Base-by-base conservation (phyloP, 2,888 invertebrate genomes). In the Oscheius sp. region DNA sequence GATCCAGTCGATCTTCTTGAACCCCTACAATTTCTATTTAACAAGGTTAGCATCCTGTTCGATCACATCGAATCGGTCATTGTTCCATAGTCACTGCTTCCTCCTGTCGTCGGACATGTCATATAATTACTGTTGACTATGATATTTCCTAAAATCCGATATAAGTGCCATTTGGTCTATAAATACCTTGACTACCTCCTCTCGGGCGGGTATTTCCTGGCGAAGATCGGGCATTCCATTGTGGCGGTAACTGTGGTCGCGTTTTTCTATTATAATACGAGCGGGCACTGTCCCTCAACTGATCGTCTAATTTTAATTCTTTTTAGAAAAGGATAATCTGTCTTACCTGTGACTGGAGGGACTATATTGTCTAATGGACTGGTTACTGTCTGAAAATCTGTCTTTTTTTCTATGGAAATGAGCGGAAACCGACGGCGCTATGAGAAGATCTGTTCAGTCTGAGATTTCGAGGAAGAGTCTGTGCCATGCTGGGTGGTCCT, bases 51-150 rank as follows among this genome's bases (percentile, higher is more conserved):
- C 5, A 27, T 13, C 2, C 16, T 2, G 6, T 27, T 16, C n/a
- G 43, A 16, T 7, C n/a, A 61, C 61, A 61, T 43, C 2, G 29
- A 58, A 25, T 58, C 25, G 27, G 25, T 58, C 58, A 58, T 58
- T 12, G 58, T 58, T 5, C 58, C 58, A n/a, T 25, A 58, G 16
- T 23, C 29, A n/a, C 58, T 58, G 27, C 58, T 58, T 27, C 27
- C 58, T 5, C 49, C n/a, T 13, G 49, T n/a, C 18, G 49, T n/a
- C 49, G 49, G 16, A 5, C 18, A 25, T 3, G 21, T 21, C 21
- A 21, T 25, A 55, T 55, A 55, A 23, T 13, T 55, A 3, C 5
- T 6, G 55, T 55, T 55, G 23, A 55, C 25, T 55, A 55, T 25
- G 18, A 25, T 23, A 23, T 55, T 55, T 7, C 25, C 55, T 55